Conservation (phyloP, 2,888 invertebrate species). For the Caprella mutica region DNA sequence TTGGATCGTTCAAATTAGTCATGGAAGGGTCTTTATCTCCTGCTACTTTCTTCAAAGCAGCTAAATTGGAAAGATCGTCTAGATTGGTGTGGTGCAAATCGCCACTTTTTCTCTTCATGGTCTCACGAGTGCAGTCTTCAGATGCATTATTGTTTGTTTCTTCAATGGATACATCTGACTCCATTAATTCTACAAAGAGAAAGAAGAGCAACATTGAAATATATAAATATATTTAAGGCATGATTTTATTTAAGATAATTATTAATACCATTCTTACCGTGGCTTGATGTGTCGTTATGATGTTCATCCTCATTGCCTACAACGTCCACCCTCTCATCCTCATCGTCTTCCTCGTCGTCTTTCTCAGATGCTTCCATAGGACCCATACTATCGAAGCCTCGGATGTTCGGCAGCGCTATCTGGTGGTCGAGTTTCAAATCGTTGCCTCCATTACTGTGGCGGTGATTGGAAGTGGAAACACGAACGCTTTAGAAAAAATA, state of each 20-base stretch:
- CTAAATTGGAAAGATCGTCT: constrained; percentile 27
- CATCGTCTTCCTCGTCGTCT: constrained; percentile 41
- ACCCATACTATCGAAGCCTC: constrained; percentile 21
- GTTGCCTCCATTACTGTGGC: background rate
- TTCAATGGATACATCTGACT: constrained; percentile 29
- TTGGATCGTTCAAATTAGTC: constrained; percentile 50
- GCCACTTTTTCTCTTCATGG: constrained; percentile 30
- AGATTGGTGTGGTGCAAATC: constrained; percentile 22
- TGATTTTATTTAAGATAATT: background rate
- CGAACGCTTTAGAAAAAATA: no score
- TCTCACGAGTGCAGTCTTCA: constrained; percentile 29
- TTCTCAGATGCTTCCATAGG: constrained; percentile 33
- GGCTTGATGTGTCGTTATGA: constrained; percentile 24
- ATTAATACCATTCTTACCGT: constrained; percentile 17
- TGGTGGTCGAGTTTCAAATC: constrained; percentile 28
- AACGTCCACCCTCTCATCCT: constrained; percentile 76
- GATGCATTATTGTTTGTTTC: constrained; percentile 33
- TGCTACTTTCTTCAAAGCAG: constrained; percentile 31
- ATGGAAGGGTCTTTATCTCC: constrained; percentile 36
- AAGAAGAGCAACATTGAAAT: background rate
- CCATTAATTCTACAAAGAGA: constrained; percentile 23
- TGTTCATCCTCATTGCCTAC: constrained; percentile 63
- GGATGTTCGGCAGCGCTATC: constrained; percentile 31
- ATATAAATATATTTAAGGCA: background rate
- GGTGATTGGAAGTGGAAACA: no score